Evolutionary conservation across 92 coral and sea anemone species (phyloP).

Genomic region (Palythoa grandiflora): DNA sequence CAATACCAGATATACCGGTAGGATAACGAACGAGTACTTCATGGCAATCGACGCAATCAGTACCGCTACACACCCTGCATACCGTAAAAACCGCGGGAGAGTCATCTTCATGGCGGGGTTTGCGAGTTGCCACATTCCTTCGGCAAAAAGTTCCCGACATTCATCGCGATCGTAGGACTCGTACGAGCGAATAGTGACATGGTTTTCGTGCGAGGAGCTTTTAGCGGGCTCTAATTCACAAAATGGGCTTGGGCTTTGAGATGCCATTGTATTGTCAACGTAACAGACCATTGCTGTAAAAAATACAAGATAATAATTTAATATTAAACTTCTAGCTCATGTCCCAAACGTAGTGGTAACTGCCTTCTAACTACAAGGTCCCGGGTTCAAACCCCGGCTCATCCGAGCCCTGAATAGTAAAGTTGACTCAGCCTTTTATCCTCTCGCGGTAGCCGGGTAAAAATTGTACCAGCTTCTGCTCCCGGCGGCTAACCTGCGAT

Average conservation of each 20-base stretch:
- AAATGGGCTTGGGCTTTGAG: background rate
- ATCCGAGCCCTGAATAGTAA: too few species aligned
- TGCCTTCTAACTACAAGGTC: too few species aligned
- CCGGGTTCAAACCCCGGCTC: too few species aligned
- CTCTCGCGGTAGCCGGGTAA: too few species aligned
- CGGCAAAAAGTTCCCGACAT: constrained; percentile 81
- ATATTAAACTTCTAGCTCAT: too few species aligned
- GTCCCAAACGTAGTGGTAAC: too few species aligned
- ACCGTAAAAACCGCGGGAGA: constrained; percentile 70
- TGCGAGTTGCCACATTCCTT: constrained; percentile 83
- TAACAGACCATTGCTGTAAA: constrained; percentile 26
- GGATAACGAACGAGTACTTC: constrained; percentile 66
- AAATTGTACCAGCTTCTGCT: too few species aligned
- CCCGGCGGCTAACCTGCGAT: too few species aligned
- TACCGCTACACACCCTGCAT: constrained; percentile 55
- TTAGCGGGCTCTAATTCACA: background rate
- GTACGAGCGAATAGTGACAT: constrained; percentile 73
- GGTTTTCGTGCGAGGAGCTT: background rate
- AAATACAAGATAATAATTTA: background rate
- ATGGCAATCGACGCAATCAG: constrained; percentile 63
- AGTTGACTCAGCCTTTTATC: too few species aligned
- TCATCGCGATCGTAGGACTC: constrained; percentile 55
- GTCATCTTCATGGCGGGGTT: constrained; percentile 69
- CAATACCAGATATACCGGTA: constrained; percentile 60
- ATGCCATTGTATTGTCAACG: background rate